phyloP scores from a whole-genome alignment of 2,797 vertebrate species.

The Sebastes iracundus region DNA sequence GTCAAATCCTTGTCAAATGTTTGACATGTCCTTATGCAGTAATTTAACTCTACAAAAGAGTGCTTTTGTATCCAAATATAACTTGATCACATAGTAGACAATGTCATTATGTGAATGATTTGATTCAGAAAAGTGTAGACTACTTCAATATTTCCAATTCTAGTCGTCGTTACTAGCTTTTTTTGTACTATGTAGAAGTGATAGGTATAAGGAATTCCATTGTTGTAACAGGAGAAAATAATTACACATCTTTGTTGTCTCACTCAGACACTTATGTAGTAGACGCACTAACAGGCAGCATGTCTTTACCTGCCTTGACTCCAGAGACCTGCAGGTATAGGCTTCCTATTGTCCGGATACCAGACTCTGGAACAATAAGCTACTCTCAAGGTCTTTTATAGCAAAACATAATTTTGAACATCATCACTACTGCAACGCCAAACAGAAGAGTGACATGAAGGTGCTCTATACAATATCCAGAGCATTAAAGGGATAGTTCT shows the following conservation, averaged over 20 bases:
- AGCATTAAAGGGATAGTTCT: too few relatives aligned
- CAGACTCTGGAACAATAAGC: background rate
- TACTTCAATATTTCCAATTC: background rate
- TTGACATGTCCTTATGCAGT: background rate
- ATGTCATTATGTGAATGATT: background rate
- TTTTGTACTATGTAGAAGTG: background rate
- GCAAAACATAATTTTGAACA: background rate
- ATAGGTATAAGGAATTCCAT: constrained; percentile 31
- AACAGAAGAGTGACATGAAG: background rate
- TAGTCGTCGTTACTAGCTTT: background rate
- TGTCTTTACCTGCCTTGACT: constrained; percentile 47
- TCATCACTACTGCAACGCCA: too few relatives aligned
- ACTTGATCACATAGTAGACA: background rate
- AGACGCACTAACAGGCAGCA: background rate
- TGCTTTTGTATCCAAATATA: background rate
- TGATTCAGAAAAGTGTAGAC: background rate
- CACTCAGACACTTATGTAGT: constrained; percentile 6
- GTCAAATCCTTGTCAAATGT: background rate
- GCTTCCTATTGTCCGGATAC: background rate
- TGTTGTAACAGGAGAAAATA: constrained; percentile 19
- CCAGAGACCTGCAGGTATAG: background rate
- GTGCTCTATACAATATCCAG: too few relatives aligned
- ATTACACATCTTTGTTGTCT: constrained; percentile 9
- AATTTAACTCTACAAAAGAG: background rate
- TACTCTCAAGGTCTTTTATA: background rate